Conservation (phyloP, 2,888 invertebrate species). For the Aricia artaxerxes region DNA sequence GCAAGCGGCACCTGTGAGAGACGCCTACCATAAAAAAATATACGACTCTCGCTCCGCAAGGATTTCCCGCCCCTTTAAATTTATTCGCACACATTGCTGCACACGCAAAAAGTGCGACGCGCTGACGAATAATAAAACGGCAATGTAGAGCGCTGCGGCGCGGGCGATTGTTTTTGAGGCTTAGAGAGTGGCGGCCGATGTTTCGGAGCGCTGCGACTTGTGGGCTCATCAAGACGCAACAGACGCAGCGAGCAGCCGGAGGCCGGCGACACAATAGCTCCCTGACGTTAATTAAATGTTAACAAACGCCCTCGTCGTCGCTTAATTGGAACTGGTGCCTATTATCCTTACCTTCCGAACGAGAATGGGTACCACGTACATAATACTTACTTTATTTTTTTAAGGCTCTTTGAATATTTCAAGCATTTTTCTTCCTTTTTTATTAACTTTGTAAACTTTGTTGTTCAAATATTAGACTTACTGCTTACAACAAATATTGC, state of each 20-base stretch:
- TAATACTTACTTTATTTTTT: constrained; percentile 61
- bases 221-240: constrained; percentile 61
- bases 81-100: constrained; percentile 40
- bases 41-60: constrained; percentile 47
- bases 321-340: constrained; percentile 80
- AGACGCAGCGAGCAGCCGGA: constrained; percentile 58
- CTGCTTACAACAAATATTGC: no score
- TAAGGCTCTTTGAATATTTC: constrained; percentile 26
- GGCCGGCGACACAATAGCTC: constrained; percentile 73
- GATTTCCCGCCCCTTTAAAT: constrained; percentile 32
- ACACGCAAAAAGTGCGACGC: constrained; percentile 12
- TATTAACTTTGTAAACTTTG: no score
- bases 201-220: constrained; percentile 62
- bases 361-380: constrained; percentile 69
- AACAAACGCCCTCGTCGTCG: constrained; percentile 79
- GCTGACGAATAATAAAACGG: constrained; percentile 36
- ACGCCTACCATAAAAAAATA: constrained; percentile 44
- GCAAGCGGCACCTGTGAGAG: constrained; percentile 57
- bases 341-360: constrained; percentile 77
- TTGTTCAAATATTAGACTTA: no score
- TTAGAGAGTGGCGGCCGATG: constrained; percentile 54
- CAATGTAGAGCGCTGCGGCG: constrained; percentile 45
- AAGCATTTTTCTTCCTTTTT: constrained; percentile 6
- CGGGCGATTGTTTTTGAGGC: constrained; percentile 40
- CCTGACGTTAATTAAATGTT: constrained; percentile 80